Evolutionary conservation across 2,888 invertebrate genomes (phyloP), one percentile per base, ranked within the genome.

Genomic region (Capitulum mitella): DNA sequence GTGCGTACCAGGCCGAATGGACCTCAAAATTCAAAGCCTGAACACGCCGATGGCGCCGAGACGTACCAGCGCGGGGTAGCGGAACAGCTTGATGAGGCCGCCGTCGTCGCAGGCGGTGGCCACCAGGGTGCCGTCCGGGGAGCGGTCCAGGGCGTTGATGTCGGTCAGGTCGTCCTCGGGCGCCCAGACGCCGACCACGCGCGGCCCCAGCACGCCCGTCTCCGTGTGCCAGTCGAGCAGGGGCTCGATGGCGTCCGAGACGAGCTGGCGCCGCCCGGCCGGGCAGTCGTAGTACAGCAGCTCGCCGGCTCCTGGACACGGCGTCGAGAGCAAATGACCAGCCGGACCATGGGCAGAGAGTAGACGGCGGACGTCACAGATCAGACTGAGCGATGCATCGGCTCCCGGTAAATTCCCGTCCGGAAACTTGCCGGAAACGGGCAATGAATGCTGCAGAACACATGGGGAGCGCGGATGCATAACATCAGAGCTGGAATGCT

Each of bases 251-350:
- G 78, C 26, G 29, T 79, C 78, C 46, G 79, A 78, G 22, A 81
- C 78, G 40, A 79, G 77, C 78, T 86, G 84, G 22, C 86, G 82
- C 46, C 83, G 85, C 1, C 87, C 86, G 64, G 86, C 80, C 16
- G 87, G 87, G n/a, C 86, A 85, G 83, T 87, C 87, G 81, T 85
- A 87, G 82, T 85, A 87, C 51, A 87, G 82, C 81, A 85, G 85
- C 79, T 86, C 86, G 84, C 40, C 40, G 37, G 70, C 70, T 26
- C 70, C 70, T 70, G 70, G n/a, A 6, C 19, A 22, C 19, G 51
- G 19, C 16, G 48, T 51, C n/a, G n/a, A n/a, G n/a, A n/a, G n/a
- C n/a, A n/a, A n/a, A n/a, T n/a, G n/a, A n/a, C n/a, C n/a, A n/a
- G n/a, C n/a, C n/a, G n/a, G n/a, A n/a, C n/a, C n/a, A n/a, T n/a